These are phyloP conservation scores for Epistrophe grossulariae DNA, from an alignment of 2,888 invertebrate genomes.

Conservation along the genomic window DNA sequence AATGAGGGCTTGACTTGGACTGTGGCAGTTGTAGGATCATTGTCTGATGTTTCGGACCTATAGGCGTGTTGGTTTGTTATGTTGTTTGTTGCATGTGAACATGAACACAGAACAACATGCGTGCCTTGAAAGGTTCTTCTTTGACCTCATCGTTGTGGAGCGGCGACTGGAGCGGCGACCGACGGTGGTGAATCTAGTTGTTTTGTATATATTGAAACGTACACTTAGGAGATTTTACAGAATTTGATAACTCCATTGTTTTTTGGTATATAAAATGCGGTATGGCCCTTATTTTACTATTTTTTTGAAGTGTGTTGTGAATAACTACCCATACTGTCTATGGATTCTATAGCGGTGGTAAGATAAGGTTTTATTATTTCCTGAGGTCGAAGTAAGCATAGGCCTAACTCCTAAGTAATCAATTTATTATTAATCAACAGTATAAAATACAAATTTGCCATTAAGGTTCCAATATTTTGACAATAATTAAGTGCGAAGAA, in stretches of 20 bases:
- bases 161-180: no score
- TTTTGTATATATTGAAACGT: conserved; percentile 67
- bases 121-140: conserved; percentile 49
- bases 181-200: conserved; percentile 27
- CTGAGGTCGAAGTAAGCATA: not conserved
- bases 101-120: conserved; percentile 49
- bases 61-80: conserved; percentile 33
- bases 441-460: no score
- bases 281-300: conserved; percentile 22
- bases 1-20: conserved; percentile 1
- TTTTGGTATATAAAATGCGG: conserved; percentile 23
- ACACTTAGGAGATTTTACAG: conserved; percentile 72
- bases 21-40: conserved; percentile 50
- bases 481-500: no score
- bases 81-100: conserved; percentile 68
- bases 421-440: not conserved
- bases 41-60: not conserved
- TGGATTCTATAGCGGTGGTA: not conserved
- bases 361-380: not conserved
- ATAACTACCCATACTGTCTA: not conserved
- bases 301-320: not conserved
- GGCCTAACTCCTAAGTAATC: not conserved
- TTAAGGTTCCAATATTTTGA: no score
- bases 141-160: not conserved
- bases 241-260: conserved; percentile 76